These are phyloP conservation scores for Limnephilus rhombicus DNA, from an alignment of 2,888 invertebrate genomes.

Conservation along the genomic window DNA sequence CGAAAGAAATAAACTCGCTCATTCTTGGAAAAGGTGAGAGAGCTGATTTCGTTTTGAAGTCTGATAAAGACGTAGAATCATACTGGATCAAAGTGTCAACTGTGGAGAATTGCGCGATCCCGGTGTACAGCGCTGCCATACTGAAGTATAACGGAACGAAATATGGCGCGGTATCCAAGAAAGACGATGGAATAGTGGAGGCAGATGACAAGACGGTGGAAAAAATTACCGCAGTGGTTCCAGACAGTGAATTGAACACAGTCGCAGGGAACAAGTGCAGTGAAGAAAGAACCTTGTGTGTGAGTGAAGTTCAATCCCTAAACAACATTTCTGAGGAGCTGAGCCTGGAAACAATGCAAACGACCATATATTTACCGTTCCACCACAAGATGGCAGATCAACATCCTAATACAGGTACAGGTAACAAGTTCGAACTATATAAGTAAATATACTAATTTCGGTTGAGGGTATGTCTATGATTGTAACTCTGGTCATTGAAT, in stretches of 20 bases:
- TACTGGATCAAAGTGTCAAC: conserved; percentile 81
- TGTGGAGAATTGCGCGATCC: conserved; percentile 75
- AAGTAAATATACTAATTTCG: too few relatives aligned
- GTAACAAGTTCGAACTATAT: not conserved
- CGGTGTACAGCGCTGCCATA: conserved; percentile 77
- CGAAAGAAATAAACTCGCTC: conserved; percentile 78
- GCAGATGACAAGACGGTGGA: conserved; percentile 54
- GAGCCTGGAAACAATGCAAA: conserved; percentile 73
- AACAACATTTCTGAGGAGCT: conserved; percentile 77
- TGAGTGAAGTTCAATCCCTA: conserved; percentile 78
- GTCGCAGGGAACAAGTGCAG: conserved; percentile 74
- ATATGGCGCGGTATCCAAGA: not conserved
- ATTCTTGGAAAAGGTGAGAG: conserved; percentile 85
- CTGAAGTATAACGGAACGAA: conserved; percentile 72
- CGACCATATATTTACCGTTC: conserved; percentile 83
- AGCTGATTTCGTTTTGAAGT: conserved; percentile 84
- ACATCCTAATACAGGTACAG: conserved; percentile 62
- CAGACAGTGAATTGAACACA: conserved; percentile 72
- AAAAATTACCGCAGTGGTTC: conserved; percentile 62
- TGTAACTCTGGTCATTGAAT: too few relatives aligned
- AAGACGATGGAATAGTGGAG: conserved; percentile 54
- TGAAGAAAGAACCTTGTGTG: conserved; percentile 77
- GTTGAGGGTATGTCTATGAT: too few relatives aligned
- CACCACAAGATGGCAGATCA: conserved; percentile 76
- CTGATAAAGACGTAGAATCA: conserved; percentile 77